Conservation (phyloP, 2,888 invertebrate species). For the Troides oblongomaculatus region DNA sequence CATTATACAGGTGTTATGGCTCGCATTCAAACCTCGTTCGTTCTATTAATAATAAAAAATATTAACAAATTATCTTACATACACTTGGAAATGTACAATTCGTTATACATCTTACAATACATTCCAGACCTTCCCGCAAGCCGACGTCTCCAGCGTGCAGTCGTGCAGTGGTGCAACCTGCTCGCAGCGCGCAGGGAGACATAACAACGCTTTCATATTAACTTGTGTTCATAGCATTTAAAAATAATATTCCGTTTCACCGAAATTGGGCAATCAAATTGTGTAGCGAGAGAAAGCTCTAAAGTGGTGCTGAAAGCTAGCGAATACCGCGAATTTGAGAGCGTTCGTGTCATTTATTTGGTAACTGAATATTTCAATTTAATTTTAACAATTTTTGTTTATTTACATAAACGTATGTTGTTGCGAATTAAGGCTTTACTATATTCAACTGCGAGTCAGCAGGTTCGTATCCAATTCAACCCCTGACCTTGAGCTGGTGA, state of each 20-base stretch:
- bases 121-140: slow-evolving; percentile 57
- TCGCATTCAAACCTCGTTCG: slow-evolving; percentile 75
- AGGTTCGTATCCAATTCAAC: too few relatives aligned
- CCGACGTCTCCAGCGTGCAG: slow-evolving; percentile 44
- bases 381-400: too few relatives aligned
- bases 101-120: slow-evolving; percentile 75
- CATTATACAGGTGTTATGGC: slow-evolving; percentile 80
- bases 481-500: too few relatives aligned
- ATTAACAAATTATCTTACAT: slow-evolving; percentile 80
- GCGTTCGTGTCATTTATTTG: too few relatives aligned
- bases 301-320: background rate
- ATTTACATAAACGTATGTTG: too few relatives aligned
- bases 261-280: background rate
- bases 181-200: slow-evolving; percentile 21
- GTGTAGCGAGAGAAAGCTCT: slow-evolving; percentile 12
- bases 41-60: slow-evolving; percentile 76
- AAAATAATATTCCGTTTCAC: background rate
- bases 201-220: slow-evolving; percentile 42
- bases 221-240: slow-evolving; percentile 43
- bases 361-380: too few relatives aligned
- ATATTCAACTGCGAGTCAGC: too few relatives aligned
- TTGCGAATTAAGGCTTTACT: too few relatives aligned
- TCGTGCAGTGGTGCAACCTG: background rate
- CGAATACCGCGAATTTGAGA: background rate
- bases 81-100: slow-evolving; percentile 78